phyloP scores from a whole-genome alignment of 1,140 invertebrate genomes.

The Zaprionus camerounensis region DNA sequence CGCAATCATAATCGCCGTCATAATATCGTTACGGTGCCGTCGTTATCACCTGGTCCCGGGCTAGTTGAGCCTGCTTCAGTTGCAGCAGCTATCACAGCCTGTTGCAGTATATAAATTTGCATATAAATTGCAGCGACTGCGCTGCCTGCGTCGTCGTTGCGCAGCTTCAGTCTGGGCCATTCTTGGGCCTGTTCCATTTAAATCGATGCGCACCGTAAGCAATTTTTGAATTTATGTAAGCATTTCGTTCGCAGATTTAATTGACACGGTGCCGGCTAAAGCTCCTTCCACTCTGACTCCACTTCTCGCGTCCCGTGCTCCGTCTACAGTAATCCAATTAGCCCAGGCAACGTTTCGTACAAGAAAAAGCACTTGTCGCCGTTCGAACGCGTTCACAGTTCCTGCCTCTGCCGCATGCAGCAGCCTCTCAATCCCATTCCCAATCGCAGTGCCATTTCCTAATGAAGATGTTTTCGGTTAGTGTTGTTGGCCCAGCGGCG shows the following conservation, averaged over 20 bases:
- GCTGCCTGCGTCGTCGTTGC: constrained; percentile 32
- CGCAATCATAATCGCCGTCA: constrained; percentile 80
- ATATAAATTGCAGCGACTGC: constrained; percentile 71
- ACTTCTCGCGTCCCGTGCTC: background rate
- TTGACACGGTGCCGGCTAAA: constrained; percentile 67
- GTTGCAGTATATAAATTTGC: constrained; percentile 72
- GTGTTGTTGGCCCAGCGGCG: constrained; percentile 33
- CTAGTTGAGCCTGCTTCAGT: constrained; percentile 13
- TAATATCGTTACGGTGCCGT: constrained; percentile 69
- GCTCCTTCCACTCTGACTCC: background rate
- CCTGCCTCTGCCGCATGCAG: background rate
- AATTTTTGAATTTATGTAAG: constrained; percentile 82
- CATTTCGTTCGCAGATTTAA: constrained; percentile 80
- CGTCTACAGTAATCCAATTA: constrained; percentile 70
- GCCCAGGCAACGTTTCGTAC: constrained; percentile 76
- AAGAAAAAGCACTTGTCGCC: constrained; percentile 80
- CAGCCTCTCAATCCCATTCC: background rate
- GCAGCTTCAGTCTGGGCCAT: constrained; percentile 13
- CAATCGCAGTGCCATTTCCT: constrained; percentile 49
- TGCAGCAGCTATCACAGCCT: constrained; percentile 19
- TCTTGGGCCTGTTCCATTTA: constrained; percentile 62
- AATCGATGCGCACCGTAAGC: constrained; percentile 81
- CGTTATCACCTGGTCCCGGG: constrained; percentile 68
- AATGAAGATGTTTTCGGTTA: constrained; percentile 74
- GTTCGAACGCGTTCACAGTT: constrained; percentile 4